Base-by-base conservation (phyloP, 2,797 vertebrate species). In the Erpetoichthys calabaricus region DNA sequence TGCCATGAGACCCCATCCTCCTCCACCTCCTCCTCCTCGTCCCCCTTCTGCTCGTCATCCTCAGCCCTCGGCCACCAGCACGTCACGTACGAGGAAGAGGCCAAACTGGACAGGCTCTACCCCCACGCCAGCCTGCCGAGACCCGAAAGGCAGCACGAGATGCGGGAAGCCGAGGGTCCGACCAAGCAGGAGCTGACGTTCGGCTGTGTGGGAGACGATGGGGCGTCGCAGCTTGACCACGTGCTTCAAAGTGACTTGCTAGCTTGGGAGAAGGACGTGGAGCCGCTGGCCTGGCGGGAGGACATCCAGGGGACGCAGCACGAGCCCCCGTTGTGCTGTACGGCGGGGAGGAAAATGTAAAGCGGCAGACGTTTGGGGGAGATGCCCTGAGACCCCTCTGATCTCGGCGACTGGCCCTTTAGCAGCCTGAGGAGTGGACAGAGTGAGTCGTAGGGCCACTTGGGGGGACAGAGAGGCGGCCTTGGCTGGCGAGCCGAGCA, bases 311-410 rank as follows among this genome's bases (percentile, higher is more conserved):
- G 89, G 68, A 77, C 80, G 47, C 86, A 83, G 77, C 87, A 86
- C 74, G 90, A 83, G 64, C 75, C 83, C 56, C 68, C 84, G 58
- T 74, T 74, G 59, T 93, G 86, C 83, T 87, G 83, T 70, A 82
- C 82, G 73, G 79, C 80, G 66, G 83, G 78, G 69, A 89, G 81
- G 51, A 90, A 89, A 85, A 86, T 87, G 60, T 87, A 71, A 83
- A 65, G 65, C 65, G 25, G 25, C 25, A 25, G 25, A 25, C 2
- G 2, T 25, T 25, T 25, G 25, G 25, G 25, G 25, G 25, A 25
- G 25, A 25, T 2, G 25, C 25, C 25, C 25, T 25, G 25, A 25
- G 25, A 25, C 25, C 25, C 25, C 25, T n/a, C n/a, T 55, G 59
- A 73, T 59, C 72, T 65, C 60, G 62, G 60, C 58, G n/a, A n/a